Evolutionary conservation across 2,888 invertebrate species (phyloP).

Genomic region (Aquatica leii): DNA sequence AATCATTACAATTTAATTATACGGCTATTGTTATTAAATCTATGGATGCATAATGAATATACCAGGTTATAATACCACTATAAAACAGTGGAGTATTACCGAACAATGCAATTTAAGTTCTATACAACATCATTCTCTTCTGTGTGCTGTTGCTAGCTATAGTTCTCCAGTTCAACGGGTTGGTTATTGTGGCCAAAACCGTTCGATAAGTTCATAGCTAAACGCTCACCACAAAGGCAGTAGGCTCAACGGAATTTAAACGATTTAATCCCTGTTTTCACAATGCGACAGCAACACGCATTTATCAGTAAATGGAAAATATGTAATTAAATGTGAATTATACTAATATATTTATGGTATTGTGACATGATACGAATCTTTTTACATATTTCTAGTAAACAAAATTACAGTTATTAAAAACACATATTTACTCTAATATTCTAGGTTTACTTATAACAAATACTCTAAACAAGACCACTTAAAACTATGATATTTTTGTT

Average conservation of each 20-base stretch:
- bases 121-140: slow-evolving; percentile 30
- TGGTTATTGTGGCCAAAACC: slow-evolving; percentile 30
- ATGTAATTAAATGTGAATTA: neutral
- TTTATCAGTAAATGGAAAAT: slow-evolving; percentile 24
- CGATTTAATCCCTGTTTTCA: slow-evolving; percentile 33
- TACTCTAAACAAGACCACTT: slow-evolving; percentile 17
- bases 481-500: slow-evolving; percentile 25
- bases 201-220: slow-evolving; percentile 36
- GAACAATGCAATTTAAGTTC: slow-evolving; percentile 37
- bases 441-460: neutral
- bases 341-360: too few relatives aligned
- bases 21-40: slow-evolving; percentile 30
- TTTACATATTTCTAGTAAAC: too few relatives aligned
- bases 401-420: too few relatives aligned
- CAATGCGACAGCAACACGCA: slow-evolving; percentile 28
- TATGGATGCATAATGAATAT: slow-evolving; percentile 33
- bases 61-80: slow-evolving; percentile 33
- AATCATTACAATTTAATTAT: slow-evolving; percentile 34
- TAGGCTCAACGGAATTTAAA: slow-evolving; percentile 33
- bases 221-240: slow-evolving; percentile 29
- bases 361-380: too few relatives aligned
- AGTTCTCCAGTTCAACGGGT: slow-evolving; percentile 27
- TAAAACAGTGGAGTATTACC: slow-evolving; percentile 31
- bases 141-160: slow-evolving; percentile 29
- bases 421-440: too few relatives aligned